Base-by-base conservation (phyloP, 2,113 vertebrate genomes). In the Sturnira hondurensis region DNA sequence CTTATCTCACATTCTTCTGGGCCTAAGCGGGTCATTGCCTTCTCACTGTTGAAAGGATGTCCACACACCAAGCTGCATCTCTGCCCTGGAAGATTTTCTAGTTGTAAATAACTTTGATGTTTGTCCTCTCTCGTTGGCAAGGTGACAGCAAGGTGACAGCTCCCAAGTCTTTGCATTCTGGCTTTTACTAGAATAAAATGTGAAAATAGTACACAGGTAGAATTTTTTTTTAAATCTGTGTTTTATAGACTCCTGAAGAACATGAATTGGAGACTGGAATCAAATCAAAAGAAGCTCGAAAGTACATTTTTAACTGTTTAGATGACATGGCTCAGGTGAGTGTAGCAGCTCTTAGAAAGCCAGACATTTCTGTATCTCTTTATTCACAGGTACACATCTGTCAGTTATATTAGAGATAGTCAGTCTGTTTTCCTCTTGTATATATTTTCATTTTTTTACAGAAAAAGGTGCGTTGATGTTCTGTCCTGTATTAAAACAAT, bases 231-330 rank as follows among this genome's bases (percentile, higher is more conserved):
- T 38, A 85, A 68, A 92, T 63, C 52, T 70, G 26, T 92, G 78
- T 92, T 98, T 97, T 95, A 1, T 93, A 99, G 99, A 99, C 99
- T 19, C 99, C 99, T 15, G 98, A 99, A 77, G 99, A 99, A 94
- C 99, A 99, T 68, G 99, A 99, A 98, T 98, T 99, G 63, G 99
- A 99, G 97, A 99, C 99, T 96, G 99, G 99, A 95, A 99, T 99
- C 97, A 99, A 99, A 98, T 99, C 99, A 45, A 99, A 99, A 98
- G 99, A 99, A 98, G 99, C 99, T 76, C 98, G 99, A 94, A 99
- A 99, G 98, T 99, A 99, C 86, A 99, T 99, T 97, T 99, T 99
- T 95, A 99, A 99, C 98, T 99, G 99, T 98, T 99, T 99, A 91
- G 99, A 99, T 98, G 99, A 99, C 94, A 99, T 99, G 99, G 99